Evolutionary conservation across 1,140 invertebrate genomes (phyloP), one percentile per base, ranked within the genome.

Genomic region (Hestina assimilis): DNA sequence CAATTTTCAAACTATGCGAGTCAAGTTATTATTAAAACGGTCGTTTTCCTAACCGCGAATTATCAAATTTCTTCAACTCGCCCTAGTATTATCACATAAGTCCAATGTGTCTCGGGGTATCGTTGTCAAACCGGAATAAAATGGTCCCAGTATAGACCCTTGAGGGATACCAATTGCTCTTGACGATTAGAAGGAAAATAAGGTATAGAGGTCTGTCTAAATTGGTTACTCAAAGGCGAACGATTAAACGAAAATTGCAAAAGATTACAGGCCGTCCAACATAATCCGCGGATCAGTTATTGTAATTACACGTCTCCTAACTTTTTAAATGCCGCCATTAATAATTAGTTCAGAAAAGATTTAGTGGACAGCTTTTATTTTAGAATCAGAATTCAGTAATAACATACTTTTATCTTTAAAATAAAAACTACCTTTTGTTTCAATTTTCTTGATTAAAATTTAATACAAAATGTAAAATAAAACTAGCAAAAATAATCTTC

Each of bases 41-140:
- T 79, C 82, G 72, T 83, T 82, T 73, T 62, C 66, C 69, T 76
- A 87, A 87, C 83, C 79, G 73, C 71, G 82, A 85, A 87, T 87
- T 85, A 87, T 85, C 83, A 81, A 87, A 87, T 87, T 83, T 83
- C 83, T 79, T 81, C 58, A 62, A 75, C 75, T 81, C 70, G 69
- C 80, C 76, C 77, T 81, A 79, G 72, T 54, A 83, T 85, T 87
- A 87, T 84, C 82, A 81, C 80, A 87, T 83, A 83, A 82, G 77
- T 84, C 80, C 75, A 82, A 82, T n/a, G 83, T 81, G 79, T 84
- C 79, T 84, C 72, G 73, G 66, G 64, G 63, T 59, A 51, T 57
- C 56, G 59, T 69, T 66, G 40, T 47, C 20, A 42, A 38, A 65
- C 73, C 69, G 60, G 50, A 35, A 24, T 23, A 65, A 54, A 58